Base-by-base conservation (phyloP, 2,113 vertebrate species). In the Scopus umbretta region DNA sequence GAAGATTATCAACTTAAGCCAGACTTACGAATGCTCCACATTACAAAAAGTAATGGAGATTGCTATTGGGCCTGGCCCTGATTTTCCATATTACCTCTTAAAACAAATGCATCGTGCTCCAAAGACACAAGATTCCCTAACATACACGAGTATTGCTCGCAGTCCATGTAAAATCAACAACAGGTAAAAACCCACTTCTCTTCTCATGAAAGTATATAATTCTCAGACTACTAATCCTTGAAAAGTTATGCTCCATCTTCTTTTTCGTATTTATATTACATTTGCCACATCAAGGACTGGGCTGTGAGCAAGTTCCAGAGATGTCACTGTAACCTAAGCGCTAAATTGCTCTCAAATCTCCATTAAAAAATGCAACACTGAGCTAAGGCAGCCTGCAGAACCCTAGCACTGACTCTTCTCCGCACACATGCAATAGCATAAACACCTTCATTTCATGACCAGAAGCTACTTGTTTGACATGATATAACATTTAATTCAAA, bases 401-500 rank as follows among this genome's bases (percentile, higher is more conserved):
- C 38, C 63, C 47, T 7, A 78, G 40, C 58, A 86, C 68, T 67
- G 79, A 78, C 27, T 88, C 63, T 61, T 47, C 47, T 66, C 30
- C 0, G 0, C 61, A 74, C n/a, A 81, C n/a, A 84, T 29, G 13
- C 61, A 84, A 71, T 23, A 80, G 23, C 52, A 92, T 18, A 87
- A 96, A 90, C 30, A 86, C 81, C 80, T 72, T 91, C 20, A 91
- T 94, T 94, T 79, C 61, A 29, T 32, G 30, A 81, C 43, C 21
- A 75, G 73, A 74, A 92, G 80, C 52, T 89, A 67, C 49, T 81
- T 92, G 76, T 91, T 89, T 84, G 86, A 96, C 72, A 59, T 16
- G 27, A 72, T 47, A 27, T 11, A 86, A 75, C 56, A 95, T 92
- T 84, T 90, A 88, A 86, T 86, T 81, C 76, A 95, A 93, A 95